Evolutionary conservation across 2,797 vertebrate genomes (phyloP).

Genomic region (Graptemys geographica): DNA sequence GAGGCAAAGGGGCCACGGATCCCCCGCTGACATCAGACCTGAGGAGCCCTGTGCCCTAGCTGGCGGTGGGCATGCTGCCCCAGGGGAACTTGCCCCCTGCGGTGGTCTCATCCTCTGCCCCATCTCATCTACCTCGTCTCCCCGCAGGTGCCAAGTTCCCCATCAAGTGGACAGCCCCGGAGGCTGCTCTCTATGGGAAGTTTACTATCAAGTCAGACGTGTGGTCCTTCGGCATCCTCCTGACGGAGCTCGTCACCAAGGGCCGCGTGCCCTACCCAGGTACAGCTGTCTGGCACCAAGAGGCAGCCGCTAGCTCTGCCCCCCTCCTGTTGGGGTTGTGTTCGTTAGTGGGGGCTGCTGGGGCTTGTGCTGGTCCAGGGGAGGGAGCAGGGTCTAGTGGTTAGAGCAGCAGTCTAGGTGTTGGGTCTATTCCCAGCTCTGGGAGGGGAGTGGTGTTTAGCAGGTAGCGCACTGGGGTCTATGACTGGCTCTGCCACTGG

Average conservation of each 20-base stretch:
- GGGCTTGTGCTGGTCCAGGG: neutral
- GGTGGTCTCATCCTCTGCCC: fast-evolving
- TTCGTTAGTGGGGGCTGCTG: neutral
- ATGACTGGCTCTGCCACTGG: neutral
- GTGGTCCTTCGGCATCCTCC: slow-evolving; percentile 97
- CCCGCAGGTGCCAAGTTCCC: slow-evolving; percentile 95
- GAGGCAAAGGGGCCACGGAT: neutral
- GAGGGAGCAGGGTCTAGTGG: neutral
- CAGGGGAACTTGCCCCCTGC: neutral
- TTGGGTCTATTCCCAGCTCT: neutral
- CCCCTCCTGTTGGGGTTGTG: neutral
- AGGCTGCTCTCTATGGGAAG: slow-evolving; percentile 93
- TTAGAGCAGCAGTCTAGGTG: neutral
- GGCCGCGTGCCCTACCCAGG: slow-evolving; percentile 97
- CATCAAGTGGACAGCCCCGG: slow-evolving; percentile 98
- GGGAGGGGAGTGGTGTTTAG: no score
- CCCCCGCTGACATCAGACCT: no score
- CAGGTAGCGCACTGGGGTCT: neutral
- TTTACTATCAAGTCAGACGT: slow-evolving; percentile 99
- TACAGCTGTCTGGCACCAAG: slow-evolving; percentile 28
- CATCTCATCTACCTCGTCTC: neutral
- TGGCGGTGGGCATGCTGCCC: neutral
- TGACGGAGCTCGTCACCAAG: slow-evolving; percentile 96
- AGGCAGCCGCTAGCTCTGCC: neutral
- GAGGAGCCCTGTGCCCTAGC: neutral